Conservation (phyloP, 1,140 invertebrate species). For the Pomacea maculata region DNA sequence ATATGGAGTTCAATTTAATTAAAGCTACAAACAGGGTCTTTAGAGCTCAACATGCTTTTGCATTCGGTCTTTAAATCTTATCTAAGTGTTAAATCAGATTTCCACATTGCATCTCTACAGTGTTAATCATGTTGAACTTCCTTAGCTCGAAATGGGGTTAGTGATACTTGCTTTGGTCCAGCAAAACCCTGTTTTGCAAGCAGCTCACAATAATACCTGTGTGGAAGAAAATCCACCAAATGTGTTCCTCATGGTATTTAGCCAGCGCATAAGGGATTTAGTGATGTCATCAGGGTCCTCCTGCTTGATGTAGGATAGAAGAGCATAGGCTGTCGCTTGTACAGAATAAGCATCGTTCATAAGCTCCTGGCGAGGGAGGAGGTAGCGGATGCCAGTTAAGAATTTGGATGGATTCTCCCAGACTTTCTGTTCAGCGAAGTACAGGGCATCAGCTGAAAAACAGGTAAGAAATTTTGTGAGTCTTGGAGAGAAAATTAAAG, state of each 20-base stretch:
- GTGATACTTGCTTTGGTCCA: too few species aligned
- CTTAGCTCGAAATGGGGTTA: too few species aligned
- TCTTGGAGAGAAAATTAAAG: too few species aligned
- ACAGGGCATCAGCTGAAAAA: constrained; percentile 50
- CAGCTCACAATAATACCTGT: constrained; percentile 68
- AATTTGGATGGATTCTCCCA: constrained; percentile 55
- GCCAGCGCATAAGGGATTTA: constrained; percentile 84
- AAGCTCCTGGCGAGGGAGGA: constrained; percentile 78
- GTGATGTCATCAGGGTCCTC: constrained; percentile 40
- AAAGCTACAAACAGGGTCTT: too few species aligned
- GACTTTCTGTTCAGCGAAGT: constrained; percentile 57
- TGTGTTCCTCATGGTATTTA: constrained; percentile 87
- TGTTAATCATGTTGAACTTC: too few species aligned
- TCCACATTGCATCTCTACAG: too few species aligned
- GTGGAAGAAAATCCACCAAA: constrained; percentile 95
- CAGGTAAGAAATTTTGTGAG: not conserved
- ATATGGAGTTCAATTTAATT: too few species aligned
- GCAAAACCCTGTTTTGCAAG: too few species aligned
- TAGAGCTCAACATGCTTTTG: too few species aligned
- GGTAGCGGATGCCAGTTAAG: constrained; percentile 79
- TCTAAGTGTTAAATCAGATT: too few species aligned
- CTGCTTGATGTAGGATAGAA: constrained; percentile 77
- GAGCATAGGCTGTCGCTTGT: constrained; percentile 89
- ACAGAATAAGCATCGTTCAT: constrained; percentile 91
- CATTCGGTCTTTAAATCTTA: too few species aligned